Evolutionary conservation across 2,113 vertebrate genomes (phyloP).

Genomic region (Trichechus manatus): DNA sequence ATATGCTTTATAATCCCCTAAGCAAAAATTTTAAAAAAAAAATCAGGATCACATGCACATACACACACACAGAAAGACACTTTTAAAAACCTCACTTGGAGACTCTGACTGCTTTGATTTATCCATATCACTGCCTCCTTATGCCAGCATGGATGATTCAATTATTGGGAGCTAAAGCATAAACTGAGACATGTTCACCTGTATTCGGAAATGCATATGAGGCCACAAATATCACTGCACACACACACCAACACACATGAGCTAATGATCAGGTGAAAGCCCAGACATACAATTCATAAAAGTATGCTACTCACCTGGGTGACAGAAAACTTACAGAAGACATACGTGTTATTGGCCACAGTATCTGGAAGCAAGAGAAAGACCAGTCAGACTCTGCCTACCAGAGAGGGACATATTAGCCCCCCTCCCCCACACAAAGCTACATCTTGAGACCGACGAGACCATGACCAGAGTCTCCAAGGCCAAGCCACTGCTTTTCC

Average conservation of each 20-base stretch:
- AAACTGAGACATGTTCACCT: not conserved
- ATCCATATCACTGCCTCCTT: not conserved
- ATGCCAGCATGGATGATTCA: not conserved
- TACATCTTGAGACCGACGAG: not conserved
- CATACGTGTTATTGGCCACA: constrained; percentile 41
- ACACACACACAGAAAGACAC: not conserved
- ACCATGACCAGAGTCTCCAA: not conserved
- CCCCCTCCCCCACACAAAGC: not conserved
- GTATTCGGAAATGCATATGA: not conserved
- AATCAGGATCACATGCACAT: not conserved
- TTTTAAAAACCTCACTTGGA: not conserved
- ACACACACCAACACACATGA: not conserved
- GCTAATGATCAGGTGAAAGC: not conserved
- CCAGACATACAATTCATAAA: not conserved
- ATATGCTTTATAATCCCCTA: not conserved
- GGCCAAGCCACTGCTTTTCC: not conserved
- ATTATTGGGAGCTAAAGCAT: not conserved
- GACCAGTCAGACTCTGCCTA: not conserved
- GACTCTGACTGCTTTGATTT: not conserved
- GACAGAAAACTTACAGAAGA: constrained; percentile 75
- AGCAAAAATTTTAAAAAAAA: no score
- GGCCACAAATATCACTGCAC: not conserved
- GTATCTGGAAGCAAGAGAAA: constrained; percentile 73
- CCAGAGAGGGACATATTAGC: not conserved
- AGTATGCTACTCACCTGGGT: constrained; percentile 63